phyloP scores from a whole-genome alignment of 2,888 invertebrate species.

The Acrobeloides nanus region DNA sequence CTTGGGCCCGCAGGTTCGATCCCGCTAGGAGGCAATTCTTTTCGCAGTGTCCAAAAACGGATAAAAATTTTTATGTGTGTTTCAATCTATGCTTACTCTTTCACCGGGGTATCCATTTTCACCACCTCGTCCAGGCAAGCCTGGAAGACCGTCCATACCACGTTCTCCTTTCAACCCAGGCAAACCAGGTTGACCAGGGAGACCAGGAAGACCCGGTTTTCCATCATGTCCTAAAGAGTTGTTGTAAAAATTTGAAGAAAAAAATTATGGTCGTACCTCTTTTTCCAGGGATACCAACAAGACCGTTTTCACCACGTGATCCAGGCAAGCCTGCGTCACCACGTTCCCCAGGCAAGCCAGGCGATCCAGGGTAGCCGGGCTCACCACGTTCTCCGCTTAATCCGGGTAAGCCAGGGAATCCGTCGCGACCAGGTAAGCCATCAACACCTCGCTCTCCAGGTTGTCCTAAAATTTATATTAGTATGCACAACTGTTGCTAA shows the following conservation, averaged over 20 bases:
- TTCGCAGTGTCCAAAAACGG: too few species aligned
- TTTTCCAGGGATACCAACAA: constrained; percentile 29
- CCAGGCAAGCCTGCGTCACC: constrained; percentile 34
- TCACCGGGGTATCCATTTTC: constrained; percentile 27
- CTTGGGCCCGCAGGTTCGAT: too few species aligned
- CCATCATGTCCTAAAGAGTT: constrained; percentile 11
- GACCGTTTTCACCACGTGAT: constrained; percentile 25
- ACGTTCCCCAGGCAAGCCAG: constrained; percentile 59
- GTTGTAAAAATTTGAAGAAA: background rate
- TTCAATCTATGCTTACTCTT: too few species aligned
- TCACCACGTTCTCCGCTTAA: constrained; percentile 27
- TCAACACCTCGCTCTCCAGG: constrained; percentile 13
- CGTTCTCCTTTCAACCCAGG: too few species aligned
- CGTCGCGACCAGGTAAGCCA: constrained; percentile 18
- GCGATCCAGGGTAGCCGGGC: constrained; percentile 62
- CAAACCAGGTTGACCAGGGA: constrained; percentile 26
- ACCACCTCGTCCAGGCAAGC: constrained; percentile 35
- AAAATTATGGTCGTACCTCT: too few species aligned
- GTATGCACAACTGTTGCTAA: too few species aligned
- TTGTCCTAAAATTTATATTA: constrained; percentile 12
- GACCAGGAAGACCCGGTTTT: constrained; percentile 35
- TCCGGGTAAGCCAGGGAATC: constrained; percentile 23
- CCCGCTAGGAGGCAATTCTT: too few species aligned
- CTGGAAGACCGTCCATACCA: constrained; percentile 32
- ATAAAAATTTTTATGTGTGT: too few species aligned